Evolutionary conservation across 2,113 vertebrate species (phyloP).

Genomic region (Rhabdornis inornatus): DNA sequence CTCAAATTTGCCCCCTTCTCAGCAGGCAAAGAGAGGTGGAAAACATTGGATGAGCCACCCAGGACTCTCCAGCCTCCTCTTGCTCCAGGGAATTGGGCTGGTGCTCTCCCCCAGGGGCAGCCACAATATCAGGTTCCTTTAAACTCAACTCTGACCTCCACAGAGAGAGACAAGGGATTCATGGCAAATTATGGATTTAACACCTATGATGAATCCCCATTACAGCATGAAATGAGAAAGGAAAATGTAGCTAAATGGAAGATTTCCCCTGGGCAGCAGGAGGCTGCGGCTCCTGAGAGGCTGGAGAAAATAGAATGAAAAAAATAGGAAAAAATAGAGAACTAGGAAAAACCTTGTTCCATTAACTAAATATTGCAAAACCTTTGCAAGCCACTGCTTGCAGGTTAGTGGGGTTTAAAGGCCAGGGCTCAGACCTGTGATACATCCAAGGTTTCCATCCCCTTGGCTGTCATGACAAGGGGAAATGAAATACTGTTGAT

Average conservation of each 20-base stretch:
- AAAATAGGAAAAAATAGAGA: background rate
- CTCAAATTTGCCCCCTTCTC: background rate
- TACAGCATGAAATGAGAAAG: constrained; percentile 79
- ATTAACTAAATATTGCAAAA: background rate
- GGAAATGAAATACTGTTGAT: background rate
- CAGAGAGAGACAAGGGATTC: constrained; percentile 49
- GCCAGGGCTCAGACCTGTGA: background rate
- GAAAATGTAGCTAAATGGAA: constrained; percentile 70
- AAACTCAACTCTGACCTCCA: constrained; percentile 36
- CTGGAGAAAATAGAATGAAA: background rate
- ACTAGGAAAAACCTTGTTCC: background rate
- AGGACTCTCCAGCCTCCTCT: background rate
- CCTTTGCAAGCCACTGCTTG: background rate
- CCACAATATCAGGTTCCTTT: background rate
- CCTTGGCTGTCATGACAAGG: background rate
- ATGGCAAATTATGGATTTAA: constrained; percentile 73
- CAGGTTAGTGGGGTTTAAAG: background rate
- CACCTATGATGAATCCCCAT: constrained; percentile 73
- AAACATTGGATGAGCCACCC: background rate
- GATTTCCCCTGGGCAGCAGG: constrained; percentile 53
- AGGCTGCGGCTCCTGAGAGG: background rate
- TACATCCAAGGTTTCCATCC: background rate
- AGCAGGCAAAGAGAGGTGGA: background rate
- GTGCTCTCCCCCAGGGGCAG: background rate
- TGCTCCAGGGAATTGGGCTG: background rate